A percentile compares a stretch with the other conserved stretches of the same genome.
Evolutionary conservation across 2,797 vertebrate species (phyloP).

Genomic region (Merluccius polli): DNA sequence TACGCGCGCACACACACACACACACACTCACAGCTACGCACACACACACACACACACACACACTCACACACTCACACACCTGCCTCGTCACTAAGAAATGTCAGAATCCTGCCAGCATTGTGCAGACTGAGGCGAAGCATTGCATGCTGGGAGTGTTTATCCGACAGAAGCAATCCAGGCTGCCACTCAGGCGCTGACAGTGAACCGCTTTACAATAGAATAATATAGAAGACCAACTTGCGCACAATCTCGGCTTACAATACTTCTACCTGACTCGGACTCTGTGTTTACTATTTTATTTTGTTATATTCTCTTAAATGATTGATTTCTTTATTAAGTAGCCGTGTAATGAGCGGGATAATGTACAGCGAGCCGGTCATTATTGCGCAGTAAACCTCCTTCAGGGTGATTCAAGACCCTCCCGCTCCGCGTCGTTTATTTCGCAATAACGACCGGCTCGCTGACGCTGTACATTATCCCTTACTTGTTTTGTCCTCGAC

Average conservation of each 20-base stretch:
- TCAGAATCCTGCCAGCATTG: conserved; percentile 65
- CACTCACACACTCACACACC: conserved; percentile 4
- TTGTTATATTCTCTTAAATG: no score
- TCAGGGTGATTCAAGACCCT: no score
- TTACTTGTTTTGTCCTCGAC: no score
- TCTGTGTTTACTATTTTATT: not conserved
- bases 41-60: not conserved
- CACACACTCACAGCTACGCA: conserved; percentile 2
- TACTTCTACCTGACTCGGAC: conserved; percentile 19
- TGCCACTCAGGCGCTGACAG: conserved; percentile 59
- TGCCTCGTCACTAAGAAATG: conserved; percentile 42
- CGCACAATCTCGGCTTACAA: not conserved
- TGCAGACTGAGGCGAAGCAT: conserved; percentile 62
- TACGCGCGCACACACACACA: not conserved
- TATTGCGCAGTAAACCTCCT: no score
- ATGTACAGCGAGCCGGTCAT: no score
- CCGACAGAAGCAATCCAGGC: conserved; percentile 63
- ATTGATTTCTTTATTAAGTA: no score
- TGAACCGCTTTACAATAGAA: conserved; percentile 57
- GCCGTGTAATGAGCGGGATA: no score
- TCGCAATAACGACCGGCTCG: no score
- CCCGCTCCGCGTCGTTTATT: no score
- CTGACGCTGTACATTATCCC: no score
- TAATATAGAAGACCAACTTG: not conserved
- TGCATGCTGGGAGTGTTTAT: conserved; percentile 74